A percentile compares a stretch with the other conserved stretches of the same genome.
Evolutionary conservation across 2,797 vertebrate genomes (phyloP).

Genomic region (Poeciliopsis paucimaculata): DNA sequence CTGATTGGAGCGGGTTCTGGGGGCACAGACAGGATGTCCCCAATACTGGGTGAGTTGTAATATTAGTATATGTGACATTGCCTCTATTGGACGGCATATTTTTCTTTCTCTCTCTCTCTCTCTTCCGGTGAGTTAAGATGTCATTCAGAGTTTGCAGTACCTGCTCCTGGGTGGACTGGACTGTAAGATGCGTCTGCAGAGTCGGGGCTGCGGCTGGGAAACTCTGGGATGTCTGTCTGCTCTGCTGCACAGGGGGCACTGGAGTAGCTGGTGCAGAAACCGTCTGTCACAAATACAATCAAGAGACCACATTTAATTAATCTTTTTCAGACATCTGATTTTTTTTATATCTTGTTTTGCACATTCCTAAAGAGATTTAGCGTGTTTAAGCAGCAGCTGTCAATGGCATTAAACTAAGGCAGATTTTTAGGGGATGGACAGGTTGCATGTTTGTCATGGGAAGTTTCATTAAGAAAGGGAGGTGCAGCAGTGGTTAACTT

Average conservation of each 20-base stretch:
- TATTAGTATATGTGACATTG: not conserved
- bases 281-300: constrained; percentile 60
- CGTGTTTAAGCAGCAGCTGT: constrained; percentile 22
- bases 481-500: constrained; percentile 12
- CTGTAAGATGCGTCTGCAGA: constrained; percentile 56
- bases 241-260: constrained; percentile 55
- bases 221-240: constrained; percentile 64
- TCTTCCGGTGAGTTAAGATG: constrained; percentile 18
- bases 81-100: not conserved
- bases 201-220: constrained; percentile 55
- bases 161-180: constrained; percentile 68
- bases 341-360: constrained; percentile 1
- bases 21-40: not conserved
- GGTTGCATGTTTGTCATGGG: constrained; percentile 9
- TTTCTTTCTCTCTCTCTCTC: constrained; percentile 9
- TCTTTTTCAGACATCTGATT: not conserved
- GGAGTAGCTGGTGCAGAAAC: constrained; percentile 72
- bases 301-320: constrained; percentile 13
- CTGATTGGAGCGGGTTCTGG: not conserved
- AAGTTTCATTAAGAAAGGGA: constrained; percentile 21
- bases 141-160: constrained; percentile 50
- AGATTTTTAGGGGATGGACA: constrained; percentile 9
- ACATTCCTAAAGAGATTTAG: constrained; percentile 18
- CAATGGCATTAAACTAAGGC: constrained; percentile 6
- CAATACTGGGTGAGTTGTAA: not conserved